Evolutionary conservation across 2,888 invertebrate genomes (phyloP).

Genomic region (Apotomis capreana): DNA sequence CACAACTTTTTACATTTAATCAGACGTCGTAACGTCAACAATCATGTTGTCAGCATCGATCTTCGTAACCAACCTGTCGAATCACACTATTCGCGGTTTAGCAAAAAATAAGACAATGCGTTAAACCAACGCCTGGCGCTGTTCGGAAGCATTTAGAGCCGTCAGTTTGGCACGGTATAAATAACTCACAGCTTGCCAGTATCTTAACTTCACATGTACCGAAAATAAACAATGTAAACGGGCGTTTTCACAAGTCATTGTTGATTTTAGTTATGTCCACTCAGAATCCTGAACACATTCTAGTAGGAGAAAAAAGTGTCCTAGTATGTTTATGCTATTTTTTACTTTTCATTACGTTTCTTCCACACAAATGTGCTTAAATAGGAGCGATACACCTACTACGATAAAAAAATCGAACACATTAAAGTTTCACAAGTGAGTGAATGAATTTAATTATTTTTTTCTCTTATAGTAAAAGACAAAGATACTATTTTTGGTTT

Average conservation of each 20-base stretch:
- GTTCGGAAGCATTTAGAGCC: constrained; percentile 1
- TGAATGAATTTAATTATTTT: neutral
- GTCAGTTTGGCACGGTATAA: neutral
- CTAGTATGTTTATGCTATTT: no score
- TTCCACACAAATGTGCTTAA: no score
- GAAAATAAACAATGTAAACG: no score
- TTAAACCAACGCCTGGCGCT: constrained; percentile 2
- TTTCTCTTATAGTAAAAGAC: no score
- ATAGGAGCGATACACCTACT: no score
- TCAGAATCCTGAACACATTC: no score
- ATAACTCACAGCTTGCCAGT: neutral
- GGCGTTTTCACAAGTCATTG: no score
- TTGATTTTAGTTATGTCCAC: no score
- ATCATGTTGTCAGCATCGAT: constrained; percentile 17
- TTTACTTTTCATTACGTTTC: no score
- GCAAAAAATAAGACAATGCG: constrained; percentile 24
- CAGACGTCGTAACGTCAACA: constrained; percentile 1
- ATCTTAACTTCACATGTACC: neutral
- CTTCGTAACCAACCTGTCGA: constrained; percentile 4
- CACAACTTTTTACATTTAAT: neutral
- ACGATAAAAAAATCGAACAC: no score
- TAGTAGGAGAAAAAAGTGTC: no score
- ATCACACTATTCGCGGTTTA: constrained; percentile 17
- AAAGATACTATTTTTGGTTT: no score
- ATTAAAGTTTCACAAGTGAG: neutral